Evolutionary conservation across 2,113 vertebrate genomes (phyloP), one percentile per base, ranked within the genome.

Genomic region (Oryzias javanicus): DNA sequence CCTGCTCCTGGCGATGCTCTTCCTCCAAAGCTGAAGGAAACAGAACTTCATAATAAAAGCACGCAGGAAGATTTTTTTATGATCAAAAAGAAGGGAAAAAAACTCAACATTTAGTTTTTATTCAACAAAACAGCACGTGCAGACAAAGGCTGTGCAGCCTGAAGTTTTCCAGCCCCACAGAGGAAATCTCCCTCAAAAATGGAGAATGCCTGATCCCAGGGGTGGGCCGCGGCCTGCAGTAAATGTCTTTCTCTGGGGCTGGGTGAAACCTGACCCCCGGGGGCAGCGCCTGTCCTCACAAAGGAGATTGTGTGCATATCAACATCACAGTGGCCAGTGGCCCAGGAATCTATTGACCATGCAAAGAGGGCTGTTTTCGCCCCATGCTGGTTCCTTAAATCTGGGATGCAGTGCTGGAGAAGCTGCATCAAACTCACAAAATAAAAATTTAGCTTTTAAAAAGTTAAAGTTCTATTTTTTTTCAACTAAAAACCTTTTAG

Each of bases 241-340:
- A 86, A 85, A 86, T 83, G 84, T 86, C 81, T 82, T 83, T 89
- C 75, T 87, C 67, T 85, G 75, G 70, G 79, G 79, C 76, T 67
- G 75, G 82, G 66, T 91, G 90, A 86, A 92, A 92, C 87, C 89
- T 85, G 91, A 92, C 87, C 87, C 89, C 89, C 69, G 69, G 87
- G 86, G 89, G 88, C 83, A 89, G 89, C 85, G 87, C 79, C 88
- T 90, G 82, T 80, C 85, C 78, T 80, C 85, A 92, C 91, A 91
- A 91, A 91, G 89, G 80, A 85, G 89, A 89, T 89, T 86, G 89
- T 91, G 89, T 90, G 86, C 83, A 86, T 84, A 87, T 89, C 88
- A 90, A 84, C 89, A 90, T 90, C 87, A 89, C 83, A 87, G 88
- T 78, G 71, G 81, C 81, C 60, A 79, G 64, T 76, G 72, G 84